Conservation (phyloP, 2,113 vertebrate species). For the Haemorhous mexicanus region DNA sequence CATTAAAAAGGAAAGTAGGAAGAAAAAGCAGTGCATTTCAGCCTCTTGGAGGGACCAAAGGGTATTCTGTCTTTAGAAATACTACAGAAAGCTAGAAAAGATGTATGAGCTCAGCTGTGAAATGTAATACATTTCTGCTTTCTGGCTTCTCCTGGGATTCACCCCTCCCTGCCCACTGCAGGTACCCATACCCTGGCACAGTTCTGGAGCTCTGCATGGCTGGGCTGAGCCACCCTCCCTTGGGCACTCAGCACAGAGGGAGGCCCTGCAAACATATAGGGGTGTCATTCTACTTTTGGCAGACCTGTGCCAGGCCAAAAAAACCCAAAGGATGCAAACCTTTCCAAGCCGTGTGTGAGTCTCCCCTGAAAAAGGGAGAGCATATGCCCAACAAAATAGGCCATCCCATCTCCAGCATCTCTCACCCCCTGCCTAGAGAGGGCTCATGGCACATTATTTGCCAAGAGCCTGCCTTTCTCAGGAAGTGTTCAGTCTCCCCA, state of each 20-base stretch:
- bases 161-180: neutral
- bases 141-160: neutral
- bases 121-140: rapidly evolving
- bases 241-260: neutral
- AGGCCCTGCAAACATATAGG: neutral
- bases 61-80: neutral
- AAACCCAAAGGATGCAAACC: neutral
- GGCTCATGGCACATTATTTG: neutral
- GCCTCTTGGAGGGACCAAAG: neutral
- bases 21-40: neutral
- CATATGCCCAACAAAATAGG: neutral
- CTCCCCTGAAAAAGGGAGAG: neutral
- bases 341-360: neutral
- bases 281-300: neutral
- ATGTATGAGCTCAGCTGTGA: neutral
- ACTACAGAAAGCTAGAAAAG: neutral
- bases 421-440: neutral
- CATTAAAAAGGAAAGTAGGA: neutral
- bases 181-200: neutral
- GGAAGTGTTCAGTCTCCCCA: neutral
- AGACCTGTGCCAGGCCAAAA: neutral
- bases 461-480: neutral
- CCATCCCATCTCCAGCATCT: neutral
- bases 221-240: neutral
- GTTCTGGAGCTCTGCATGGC: neutral